Percentiles rank a stretch among this genome's conserved stretches.
Evolutionary conservation across 2,113 vertebrate species (phyloP).

Genomic region (Prochilodus magdalenae): DNA sequence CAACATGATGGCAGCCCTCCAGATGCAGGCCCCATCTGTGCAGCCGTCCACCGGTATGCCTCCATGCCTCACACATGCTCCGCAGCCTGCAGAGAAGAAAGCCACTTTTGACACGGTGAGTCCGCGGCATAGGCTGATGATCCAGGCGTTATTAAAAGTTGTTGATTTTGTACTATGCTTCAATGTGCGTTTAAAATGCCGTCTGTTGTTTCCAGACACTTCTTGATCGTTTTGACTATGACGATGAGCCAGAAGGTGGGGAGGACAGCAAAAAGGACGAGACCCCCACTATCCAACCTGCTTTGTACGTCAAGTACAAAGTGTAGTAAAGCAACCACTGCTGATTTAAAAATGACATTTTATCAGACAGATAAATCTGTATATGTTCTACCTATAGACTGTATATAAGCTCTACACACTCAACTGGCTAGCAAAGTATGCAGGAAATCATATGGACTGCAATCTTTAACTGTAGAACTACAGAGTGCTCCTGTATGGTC

Average conservation of each 20-base stretch:
- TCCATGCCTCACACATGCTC: constrained; percentile 76
- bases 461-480: too few species aligned
- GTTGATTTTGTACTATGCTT: background rate
- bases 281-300: constrained; percentile 72
- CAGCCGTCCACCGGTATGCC: constrained; percentile 56
- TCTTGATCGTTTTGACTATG: constrained; percentile 97
- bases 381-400: too few species aligned
- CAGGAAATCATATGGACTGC: too few species aligned
- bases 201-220: constrained; percentile 79
- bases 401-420: too few species aligned
- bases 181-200: background rate
- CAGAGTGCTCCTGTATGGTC: too few species aligned
- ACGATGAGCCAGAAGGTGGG: constrained; percentile 93
- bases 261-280: constrained; percentile 95
- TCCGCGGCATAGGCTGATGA: background rate
- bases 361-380: too few species aligned
- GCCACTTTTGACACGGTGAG: constrained; percentile 91
- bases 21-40: constrained; percentile 72
- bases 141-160: background rate
- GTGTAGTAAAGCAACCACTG: too few species aligned
- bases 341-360: too few species aligned
- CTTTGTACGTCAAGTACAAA: constrained; percentile 82
- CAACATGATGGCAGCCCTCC: constrained; percentile 84
- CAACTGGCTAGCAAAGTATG: too few species aligned
- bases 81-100: constrained; percentile 84